Percentiles rank a stretch among this genome's conserved stretches.
Evolutionary conservation across 35 echinoderm and acorn worm species (phyloP).

Genomic region (Chiridota heheva): DNA sequence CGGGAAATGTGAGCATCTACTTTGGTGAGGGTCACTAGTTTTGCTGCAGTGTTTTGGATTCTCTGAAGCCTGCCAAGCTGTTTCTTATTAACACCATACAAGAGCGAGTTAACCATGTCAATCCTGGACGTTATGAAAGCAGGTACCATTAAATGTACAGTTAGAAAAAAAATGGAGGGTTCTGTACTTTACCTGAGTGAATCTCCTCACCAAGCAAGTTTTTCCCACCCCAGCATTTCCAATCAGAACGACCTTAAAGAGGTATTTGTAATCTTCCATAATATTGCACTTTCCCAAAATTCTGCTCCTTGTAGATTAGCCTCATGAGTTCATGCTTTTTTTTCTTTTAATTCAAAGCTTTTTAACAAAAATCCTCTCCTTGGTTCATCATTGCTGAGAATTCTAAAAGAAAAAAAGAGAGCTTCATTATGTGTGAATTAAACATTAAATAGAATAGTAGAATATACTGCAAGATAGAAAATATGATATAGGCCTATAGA

Average conservation of each 20-base stretch:
- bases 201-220: slow-evolving; percentile 90
- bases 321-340: no score
- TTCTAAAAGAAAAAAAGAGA: no score
- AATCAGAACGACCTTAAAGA: slow-evolving; percentile 96
- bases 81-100: slow-evolving; percentile 50
- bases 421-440: no score
- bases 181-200: slow-evolving; percentile 76
- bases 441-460: no score
- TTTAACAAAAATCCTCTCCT: no score
- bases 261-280: slow-evolving; percentile 98
- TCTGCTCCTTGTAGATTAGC: no score
- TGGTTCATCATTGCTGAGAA: no score
- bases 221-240: slow-evolving; percentile 98
- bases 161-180: neutral
- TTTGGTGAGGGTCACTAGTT: slow-evolving; percentile 26
- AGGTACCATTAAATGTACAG: neutral
- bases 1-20: slow-evolving; percentile 34
- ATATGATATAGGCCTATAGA: no score
- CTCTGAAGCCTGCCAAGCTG: slow-evolving; percentile 46
- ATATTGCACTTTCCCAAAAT: no score
- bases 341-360: no score
- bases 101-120: slow-evolving; percentile 38
- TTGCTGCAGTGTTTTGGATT: slow-evolving; percentile 59
- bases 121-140: slow-evolving; percentile 21
- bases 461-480: no score